Evolutionary conservation across 2,797 vertebrate genomes (phyloP).

Genomic region (Psittacula echo): DNA sequence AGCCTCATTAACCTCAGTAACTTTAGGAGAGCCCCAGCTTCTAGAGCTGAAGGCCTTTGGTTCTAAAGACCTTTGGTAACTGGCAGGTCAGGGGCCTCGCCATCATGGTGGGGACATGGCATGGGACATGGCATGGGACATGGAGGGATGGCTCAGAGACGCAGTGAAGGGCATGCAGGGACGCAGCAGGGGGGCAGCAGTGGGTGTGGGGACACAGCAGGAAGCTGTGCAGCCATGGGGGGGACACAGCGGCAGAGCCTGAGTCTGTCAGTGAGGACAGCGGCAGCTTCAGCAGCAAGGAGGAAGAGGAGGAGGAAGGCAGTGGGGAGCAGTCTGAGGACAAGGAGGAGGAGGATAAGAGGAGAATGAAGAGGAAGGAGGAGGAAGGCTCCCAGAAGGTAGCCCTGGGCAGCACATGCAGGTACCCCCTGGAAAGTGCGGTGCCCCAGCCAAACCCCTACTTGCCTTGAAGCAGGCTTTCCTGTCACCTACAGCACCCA

Average conservation of each 20-base stretch:
- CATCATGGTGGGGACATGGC: fast-evolving
- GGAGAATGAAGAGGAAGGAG: conserved; percentile 78
- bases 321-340: conserved; percentile 86
- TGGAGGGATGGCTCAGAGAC: not conserved
- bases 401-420: conserved; percentile 66
- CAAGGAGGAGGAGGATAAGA: conserved; percentile 76
- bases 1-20: not conserved
- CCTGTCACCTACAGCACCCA: not conserved
- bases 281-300: conserved; percentile 80
- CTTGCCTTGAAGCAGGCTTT: not conserved
- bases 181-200: not conserved
- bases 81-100: not conserved
- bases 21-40: not conserved
- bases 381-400: conserved; percentile 69
- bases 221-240: fast-evolving
- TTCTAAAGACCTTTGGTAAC: not conserved
- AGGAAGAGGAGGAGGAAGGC: conserved; percentile 79
- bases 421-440: not conserved
- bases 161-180: not conserved
- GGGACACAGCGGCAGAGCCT: conserved; percentile 71
- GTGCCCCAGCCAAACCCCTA: fast-evolving
- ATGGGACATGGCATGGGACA: no score
- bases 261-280: conserved; percentile 85
- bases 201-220: not conserved
- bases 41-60: not conserved